These are phyloP conservation scores for Sarcophilus harrisii DNA, from an alignment of 2,797 vertebrate species.

Conservation along the genomic window DNA sequence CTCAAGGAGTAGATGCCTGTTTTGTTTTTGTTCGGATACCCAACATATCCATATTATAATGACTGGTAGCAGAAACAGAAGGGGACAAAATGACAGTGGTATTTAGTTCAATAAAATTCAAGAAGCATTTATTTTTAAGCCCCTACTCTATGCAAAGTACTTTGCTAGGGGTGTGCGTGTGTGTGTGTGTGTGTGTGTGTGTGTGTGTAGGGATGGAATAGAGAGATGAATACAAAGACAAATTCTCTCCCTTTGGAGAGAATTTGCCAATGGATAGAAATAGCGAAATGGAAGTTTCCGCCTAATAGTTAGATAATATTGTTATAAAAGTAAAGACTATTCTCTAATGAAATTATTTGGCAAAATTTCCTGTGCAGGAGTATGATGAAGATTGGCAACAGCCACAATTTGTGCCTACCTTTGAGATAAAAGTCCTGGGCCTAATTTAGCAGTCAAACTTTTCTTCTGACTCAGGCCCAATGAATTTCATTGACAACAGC, in stretches of 20 bases:
- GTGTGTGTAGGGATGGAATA: too few species aligned
- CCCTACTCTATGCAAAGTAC: background rate
- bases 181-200: too few species aligned
- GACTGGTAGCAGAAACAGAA: background rate
- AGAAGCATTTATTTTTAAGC: background rate
- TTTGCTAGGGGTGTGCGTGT: background rate
- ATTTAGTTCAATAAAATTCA: background rate
- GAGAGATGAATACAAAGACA: background rate
- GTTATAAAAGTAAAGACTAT: background rate
- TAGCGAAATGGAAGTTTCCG: constrained; percentile 14
- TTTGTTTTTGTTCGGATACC: constrained; percentile 15
- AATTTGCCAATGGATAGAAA: background rate
- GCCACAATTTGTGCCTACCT: constrained; percentile 7
- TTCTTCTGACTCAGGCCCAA: constrained; percentile 25
- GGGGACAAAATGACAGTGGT: background rate
- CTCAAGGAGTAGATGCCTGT: background rate
- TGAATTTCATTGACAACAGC: constrained; percentile 53
- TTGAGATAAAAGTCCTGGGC: background rate
- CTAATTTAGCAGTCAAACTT: constrained; percentile 46
- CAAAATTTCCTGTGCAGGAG: background rate
- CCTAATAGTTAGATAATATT: background rate
- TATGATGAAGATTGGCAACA: background rate
- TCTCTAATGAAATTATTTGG: background rate
- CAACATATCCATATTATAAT: background rate
- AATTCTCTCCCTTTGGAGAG: background rate